Percentiles rank a stretch among this genome's conserved stretches.
phyloP scores from a whole-genome alignment of 2,113 vertebrate genomes.

The Solea senegalensis region DNA sequence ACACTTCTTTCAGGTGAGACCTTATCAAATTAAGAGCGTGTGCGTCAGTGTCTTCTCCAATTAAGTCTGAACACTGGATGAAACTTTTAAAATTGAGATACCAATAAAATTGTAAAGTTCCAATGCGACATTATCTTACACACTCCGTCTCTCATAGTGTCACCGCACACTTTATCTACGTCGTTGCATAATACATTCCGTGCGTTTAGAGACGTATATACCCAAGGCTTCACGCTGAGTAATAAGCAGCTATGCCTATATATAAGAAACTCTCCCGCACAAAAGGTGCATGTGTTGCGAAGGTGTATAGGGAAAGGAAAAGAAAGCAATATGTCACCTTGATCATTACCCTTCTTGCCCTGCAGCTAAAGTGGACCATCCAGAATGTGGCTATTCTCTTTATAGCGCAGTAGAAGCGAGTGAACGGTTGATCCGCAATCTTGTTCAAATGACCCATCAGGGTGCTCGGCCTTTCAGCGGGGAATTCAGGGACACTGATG shows the following conservation, averaged over 20 bases:
- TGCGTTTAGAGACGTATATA: conserved; percentile 10
- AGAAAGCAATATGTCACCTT: conserved; percentile 23
- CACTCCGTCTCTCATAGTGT: not conserved
- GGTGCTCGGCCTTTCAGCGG: conserved; percentile 33
- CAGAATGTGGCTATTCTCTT: conserved; percentile 38
- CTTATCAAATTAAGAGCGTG: not conserved
- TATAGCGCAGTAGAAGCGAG: conserved; percentile 5
- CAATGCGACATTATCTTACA: not conserved
- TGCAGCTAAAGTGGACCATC: conserved; percentile 5
- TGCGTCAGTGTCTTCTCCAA: not conserved
- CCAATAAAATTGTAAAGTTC: not conserved
- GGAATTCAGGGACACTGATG: conserved; percentile 23
- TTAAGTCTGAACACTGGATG: not conserved
- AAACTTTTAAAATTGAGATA: not conserved
- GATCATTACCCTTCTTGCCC: conserved; percentile 5
- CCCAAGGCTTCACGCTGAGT: conserved; percentile 5
- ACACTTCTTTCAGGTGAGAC: not conserved
- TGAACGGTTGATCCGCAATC: conserved; percentile 42
- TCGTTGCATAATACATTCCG: conserved; percentile 11
- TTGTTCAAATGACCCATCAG: conserved; percentile 29
- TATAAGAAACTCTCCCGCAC: not conserved
- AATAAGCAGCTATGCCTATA: conserved; percentile 19
- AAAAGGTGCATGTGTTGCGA: not conserved
- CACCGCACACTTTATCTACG: not conserved
- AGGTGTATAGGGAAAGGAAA: not conserved